Evolutionary conservation across 2,797 vertebrate species (phyloP), one percentile per base, ranked within the genome.

Genomic region (Picus viridis): DNA sequence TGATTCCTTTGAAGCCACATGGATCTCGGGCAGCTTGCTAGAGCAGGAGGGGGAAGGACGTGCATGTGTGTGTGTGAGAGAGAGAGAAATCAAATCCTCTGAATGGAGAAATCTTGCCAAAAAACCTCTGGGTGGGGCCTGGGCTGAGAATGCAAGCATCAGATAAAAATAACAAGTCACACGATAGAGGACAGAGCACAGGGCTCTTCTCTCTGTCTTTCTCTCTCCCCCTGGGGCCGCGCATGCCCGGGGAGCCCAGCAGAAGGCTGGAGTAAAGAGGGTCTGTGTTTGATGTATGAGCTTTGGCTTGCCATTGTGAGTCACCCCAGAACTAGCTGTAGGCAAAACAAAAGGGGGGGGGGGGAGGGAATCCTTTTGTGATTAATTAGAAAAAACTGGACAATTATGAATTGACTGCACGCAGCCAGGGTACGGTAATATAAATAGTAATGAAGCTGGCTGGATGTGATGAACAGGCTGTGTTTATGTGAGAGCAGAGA

Each of bases 331-430:
- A 98, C 83, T 97, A 97, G 98, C 98, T 98, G 97, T 96, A 97
- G 98, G 98, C 98, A 96, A 98, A 98, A 98, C 97, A 98, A 51
- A 49, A 49, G 47, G 43, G 43, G 43, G 43, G 16, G 16, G 18
- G 16, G 45, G 45, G 45, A 20, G 20, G 19, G 47, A 47, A 98
- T 98, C 98, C 97, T 98, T 98, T 98, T 98, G 98, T 98, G 98
- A 98, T 99, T 99, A 98, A 98, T 98, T 99, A 98, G 98, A 98
- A 98, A 70, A 98, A 99, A 98, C 97, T 97, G 98, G 98, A 98
- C 98, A 98, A 98, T 98, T 98, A 98, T 98, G 98, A 98, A 98
- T 97, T 95, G 98, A 97, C 98, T 98, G 97, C 97, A 97, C 96
- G 88, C 98, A 98, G 98, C 97, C 97, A 97, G 97, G 74, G 96